Evolutionary conservation across 2,888 invertebrate species (phyloP).

Genomic region (Desoria tigrina): DNA sequence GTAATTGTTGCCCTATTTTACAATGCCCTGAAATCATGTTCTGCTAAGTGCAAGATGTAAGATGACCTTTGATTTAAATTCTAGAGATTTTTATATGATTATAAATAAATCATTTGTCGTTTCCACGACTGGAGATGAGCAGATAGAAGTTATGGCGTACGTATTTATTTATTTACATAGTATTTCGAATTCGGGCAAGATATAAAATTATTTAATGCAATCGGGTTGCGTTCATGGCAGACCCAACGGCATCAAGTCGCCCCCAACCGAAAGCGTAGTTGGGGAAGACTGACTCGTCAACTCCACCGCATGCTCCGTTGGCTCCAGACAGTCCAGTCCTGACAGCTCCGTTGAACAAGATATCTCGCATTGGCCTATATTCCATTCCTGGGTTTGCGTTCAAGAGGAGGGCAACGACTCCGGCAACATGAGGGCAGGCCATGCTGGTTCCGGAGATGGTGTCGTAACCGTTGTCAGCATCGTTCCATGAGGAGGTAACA

Average conservation of each 20-base stretch:
- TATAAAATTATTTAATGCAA: no score
- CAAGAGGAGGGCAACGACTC: slow-evolving; percentile 31
- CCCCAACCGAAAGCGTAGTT: slow-evolving; percentile 10
- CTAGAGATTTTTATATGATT: no score
- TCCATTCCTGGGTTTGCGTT: slow-evolving; percentile 13
- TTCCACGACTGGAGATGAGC: no score
- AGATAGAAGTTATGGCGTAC: no score
- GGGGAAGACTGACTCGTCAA: slow-evolving; percentile 9
- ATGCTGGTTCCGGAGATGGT: slow-evolving; percentile 26
- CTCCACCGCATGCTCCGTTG: background rate
- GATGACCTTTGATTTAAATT: no score
- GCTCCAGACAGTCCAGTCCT: background rate
- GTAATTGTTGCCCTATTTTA: no score
- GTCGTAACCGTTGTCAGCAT: slow-evolving; percentile 17
- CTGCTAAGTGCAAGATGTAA: no score
- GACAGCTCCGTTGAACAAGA: background rate
- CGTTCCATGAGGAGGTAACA: slow-evolving; percentile 15
- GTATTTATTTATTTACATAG: no score
- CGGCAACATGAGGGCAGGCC: slow-evolving; percentile 31
- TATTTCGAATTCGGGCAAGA: no score
- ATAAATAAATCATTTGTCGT: no score
- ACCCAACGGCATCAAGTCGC: background rate
- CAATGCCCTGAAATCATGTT: no score
- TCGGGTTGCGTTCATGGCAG: background rate
- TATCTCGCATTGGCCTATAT: background rate